Evolutionary conservation across 1,140 invertebrate genomes (phyloP), one percentile per base, ranked within the genome.

Genomic region (Archivesica marissinica): DNA sequence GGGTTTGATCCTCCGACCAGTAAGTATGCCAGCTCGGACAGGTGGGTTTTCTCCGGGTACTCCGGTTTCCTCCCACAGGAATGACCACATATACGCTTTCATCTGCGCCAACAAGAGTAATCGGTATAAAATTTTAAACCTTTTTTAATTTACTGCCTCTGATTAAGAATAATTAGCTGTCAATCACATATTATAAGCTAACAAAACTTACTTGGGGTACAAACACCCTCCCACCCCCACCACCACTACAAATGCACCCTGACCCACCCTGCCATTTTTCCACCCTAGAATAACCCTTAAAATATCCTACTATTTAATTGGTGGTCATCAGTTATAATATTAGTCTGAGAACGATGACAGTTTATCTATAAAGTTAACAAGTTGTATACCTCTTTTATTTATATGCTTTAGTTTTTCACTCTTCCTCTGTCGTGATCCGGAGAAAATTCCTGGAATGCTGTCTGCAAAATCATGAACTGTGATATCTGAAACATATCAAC

Each of bases 401-500:
- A 72, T 47, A 39, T 72, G 39, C n/a, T 72, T 72, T 9, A 44
- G 50, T 30, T 11, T 44, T 33, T 47, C 44, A n/a, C 68, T 25
- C 35, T 72, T 72, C 68, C 50, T 72, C 2, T 25, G 25, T 50
- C 68, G 25, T 47, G 50, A 3, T 72, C 68, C 68, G 2, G 68
- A 72, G n/a, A 72, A 44, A 30, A 13, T 47, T 6, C 68, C 68
- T 52, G 68, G 68, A 28, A 30, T 50, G 25, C 41, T 52, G 28
- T 72, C 44, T 15, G 68, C 44, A 33, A 13, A 72, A 25, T 72
- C 68, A 28, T 30, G 44, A 0, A 50, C 1, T 47, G 68, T 72
- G 13, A 72, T 28, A 30, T 52, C 68, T 72, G 44, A 1, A 72
- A 72, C n/a, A n/a, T n/a, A n/a, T n/a, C n/a, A n/a, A n/a, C n/a